A percentile compares a stretch with the other conserved stretches of the same genome.
These are phyloP conservation scores for Bursaphelenchus okinawaensis DNA, from an alignment of 2,888 invertebrate genomes.

Conservation along the genomic window DNA sequence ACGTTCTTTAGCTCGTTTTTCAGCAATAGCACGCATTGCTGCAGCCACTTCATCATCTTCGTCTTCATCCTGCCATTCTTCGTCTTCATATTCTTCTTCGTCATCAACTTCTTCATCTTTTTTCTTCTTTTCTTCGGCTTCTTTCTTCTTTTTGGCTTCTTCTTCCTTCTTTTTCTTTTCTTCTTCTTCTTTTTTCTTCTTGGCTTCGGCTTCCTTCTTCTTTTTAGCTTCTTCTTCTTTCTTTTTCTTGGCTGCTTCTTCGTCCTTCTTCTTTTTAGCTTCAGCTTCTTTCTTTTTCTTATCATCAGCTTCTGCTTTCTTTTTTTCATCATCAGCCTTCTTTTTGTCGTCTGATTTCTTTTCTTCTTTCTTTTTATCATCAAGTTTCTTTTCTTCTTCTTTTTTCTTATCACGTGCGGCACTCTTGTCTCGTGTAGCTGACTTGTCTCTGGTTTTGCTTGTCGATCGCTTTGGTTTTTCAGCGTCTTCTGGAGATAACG, in stretches of 20 bases:
- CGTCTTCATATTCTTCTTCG: slow-evolving; percentile 15
- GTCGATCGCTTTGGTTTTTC: slow-evolving; percentile 2
- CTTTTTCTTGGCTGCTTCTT: slow-evolving; percentile 20
- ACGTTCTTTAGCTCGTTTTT: slow-evolving; percentile 5
- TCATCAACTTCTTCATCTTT: slow-evolving; percentile 20
- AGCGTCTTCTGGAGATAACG: neutral
- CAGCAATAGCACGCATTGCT: neutral
- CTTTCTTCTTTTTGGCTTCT: slow-evolving; percentile 20
- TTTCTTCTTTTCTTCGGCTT: neutral
- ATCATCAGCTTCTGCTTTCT: neutral
- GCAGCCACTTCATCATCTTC: slow-evolving; percentile 5
- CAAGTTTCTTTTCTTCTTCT: slow-evolving; percentile 8
- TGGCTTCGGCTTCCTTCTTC: neutral
- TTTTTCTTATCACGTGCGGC: neutral
- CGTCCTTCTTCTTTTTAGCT: slow-evolving; percentile 4
- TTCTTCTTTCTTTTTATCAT: neutral
- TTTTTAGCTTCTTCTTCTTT: slow-evolving; percentile 18
- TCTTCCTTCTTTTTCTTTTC: slow-evolving; percentile 25
- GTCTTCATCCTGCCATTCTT: slow-evolving; percentile 18
- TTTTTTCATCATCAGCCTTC: neutral
- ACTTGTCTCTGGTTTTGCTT: slow-evolving; percentile 11
- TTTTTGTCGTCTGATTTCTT: neutral
- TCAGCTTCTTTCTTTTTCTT: neutral
- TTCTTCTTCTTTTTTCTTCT: slow-evolving; percentile 22
- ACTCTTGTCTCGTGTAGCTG: neutral